Evolutionary conservation across 1,140 invertebrate genomes (phyloP), one percentile per base, ranked within the genome.

Genomic region (Trachelipus rathkii): DNA sequence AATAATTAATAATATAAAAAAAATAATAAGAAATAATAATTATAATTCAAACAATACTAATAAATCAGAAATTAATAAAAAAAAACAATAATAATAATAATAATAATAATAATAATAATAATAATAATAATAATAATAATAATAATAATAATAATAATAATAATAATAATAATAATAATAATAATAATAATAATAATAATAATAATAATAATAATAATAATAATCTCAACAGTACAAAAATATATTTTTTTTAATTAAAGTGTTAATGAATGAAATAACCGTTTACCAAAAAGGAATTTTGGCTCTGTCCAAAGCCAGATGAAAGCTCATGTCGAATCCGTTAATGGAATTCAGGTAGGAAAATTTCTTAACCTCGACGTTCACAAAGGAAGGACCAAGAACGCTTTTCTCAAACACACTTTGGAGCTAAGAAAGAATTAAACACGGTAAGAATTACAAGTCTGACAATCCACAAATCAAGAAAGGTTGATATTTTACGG

Each of bases 271-370:
- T 33, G 33, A 1, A 6, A 33, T 3, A 33, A 33, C 1, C 6
- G 2, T 33, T 60, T 60, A 60, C 50, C 50, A 60, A 19, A 60
- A 60, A 19, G 50, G 50, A 60, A 60, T 60, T 8, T 60, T 60
- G 2, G 11, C 19, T 19, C 50, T 60, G 50, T 60, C 50, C 8
- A 60, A 60, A 8, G 11, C 19, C 1, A 60, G 50, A 15, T 60
- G 50, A 8, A 60, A 88, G 87, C 73, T 89, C 88, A 79, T 90
- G 90, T 23, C 90, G 89, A 82, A 93, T 92, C 82, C 88, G 88
- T 44, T 90, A 89, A 77, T 92, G 89, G 11, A 88, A 83, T 11
- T 88, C 87, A 15, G 89, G 88, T 44, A 89, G 88, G 75, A 91
- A 88, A 15, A 91, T 88, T 60, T 88, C 85, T 43, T 88, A 87